Evolutionary conservation across 1,140 invertebrate genomes (phyloP).

Genomic region (Brachionus sp.): DNA sequence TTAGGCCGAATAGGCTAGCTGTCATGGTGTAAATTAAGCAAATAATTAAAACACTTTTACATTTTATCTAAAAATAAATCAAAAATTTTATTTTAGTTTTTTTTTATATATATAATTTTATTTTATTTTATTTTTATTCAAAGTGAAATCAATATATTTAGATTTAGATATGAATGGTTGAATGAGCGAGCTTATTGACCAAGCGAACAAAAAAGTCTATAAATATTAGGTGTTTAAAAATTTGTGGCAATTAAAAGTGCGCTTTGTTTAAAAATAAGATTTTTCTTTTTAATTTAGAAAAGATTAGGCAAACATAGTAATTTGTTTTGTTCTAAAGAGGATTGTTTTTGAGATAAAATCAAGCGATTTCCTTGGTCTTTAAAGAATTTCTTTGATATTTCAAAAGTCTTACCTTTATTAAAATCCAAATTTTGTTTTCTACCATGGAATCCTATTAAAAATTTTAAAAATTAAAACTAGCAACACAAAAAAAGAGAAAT

Average conservation of each 20-base stretch:
- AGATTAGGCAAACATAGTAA: not conserved
- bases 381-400: not conserved
- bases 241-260: not conserved
- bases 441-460: not conserved
- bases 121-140: not conserved
- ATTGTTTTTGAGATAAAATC: conserved; percentile 3
- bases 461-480: not conserved
- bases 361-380: conserved; percentile 1
- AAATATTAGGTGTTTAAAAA: not conserved
- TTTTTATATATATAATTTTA: no score
- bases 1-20: not conserved
- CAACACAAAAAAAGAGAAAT: not conserved
- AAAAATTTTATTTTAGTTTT: not conserved
- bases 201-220: not conserved
- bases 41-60: not conserved
- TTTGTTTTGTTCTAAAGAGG: not conserved
- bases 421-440: not conserved
- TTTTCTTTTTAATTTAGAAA: not conserved
- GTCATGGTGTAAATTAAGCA: not conserved
- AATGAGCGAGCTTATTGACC: not conserved
- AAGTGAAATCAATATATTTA: not conserved
- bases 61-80: conserved; percentile 1
- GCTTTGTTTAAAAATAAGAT: not conserved
- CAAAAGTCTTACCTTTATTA: not conserved
- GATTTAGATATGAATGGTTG: not conserved